A percentile compares a stretch with the other conserved stretches of the same genome.
phyloP scores from a whole-genome alignment of 2,113 vertebrate genomes.

The Ptilorrhoa leucosticta region DNA sequence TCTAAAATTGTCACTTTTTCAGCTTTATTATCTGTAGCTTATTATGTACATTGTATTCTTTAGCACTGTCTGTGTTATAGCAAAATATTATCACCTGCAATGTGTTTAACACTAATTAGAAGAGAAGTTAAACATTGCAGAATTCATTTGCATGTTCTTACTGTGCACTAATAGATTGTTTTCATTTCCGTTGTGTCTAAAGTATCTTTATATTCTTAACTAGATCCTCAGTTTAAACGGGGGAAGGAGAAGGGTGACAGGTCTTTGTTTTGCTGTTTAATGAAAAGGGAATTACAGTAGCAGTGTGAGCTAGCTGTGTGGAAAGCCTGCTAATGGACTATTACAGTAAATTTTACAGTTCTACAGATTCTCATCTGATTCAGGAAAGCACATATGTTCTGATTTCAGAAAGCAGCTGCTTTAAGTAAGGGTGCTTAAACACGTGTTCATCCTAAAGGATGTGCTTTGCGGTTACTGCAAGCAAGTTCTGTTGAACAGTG shows the following conservation, averaged over 20 bases:
- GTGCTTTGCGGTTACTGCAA: neutral
- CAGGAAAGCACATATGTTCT: neutral
- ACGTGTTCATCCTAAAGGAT: neutral
- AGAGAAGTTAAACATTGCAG: constrained; percentile 69
- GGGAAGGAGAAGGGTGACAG: constrained; percentile 53
- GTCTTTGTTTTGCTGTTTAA: neutral
- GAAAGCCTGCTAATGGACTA: neutral
- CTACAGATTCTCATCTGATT: neutral
- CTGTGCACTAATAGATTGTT: constrained; percentile 46
- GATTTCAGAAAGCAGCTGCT: neutral
- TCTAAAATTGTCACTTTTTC: constrained; percentile 80
- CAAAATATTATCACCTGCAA: constrained; percentile 81
- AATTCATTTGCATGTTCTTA: constrained; percentile 50
- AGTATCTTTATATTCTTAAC: constrained; percentile 58
- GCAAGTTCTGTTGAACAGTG: neutral
- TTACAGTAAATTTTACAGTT: neutral
- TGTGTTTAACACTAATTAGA: constrained; percentile 77
- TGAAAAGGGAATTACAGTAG: constrained; percentile 2
- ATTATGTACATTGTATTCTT: constrained; percentile 81
- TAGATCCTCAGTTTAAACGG: constrained; percentile 40
- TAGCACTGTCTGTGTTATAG: constrained; percentile 75
- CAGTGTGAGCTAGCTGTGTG: neutral
- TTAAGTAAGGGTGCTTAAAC: neutral
- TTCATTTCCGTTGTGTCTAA: constrained; percentile 62
- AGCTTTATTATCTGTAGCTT: constrained; percentile 82